phyloP scores from a whole-genome alignment of 53 echinoderm and acorn worm genomes.

The Astropecten irregularis region DNA sequence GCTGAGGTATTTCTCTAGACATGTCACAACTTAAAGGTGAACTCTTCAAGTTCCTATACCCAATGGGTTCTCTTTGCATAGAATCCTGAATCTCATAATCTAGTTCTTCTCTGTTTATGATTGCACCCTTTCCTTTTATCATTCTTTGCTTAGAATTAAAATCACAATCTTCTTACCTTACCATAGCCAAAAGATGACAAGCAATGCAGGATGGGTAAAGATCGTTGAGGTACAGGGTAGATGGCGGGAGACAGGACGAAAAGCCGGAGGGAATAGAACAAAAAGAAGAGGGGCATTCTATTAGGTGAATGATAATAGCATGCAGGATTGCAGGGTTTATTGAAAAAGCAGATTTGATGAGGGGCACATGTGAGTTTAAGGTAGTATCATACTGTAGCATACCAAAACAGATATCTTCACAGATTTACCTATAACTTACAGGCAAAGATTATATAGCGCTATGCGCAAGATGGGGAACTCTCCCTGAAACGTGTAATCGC shows the following conservation, averaged over 20 bases:
- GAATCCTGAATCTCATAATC: background rate
- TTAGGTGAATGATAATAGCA: slow-evolving; percentile 54
- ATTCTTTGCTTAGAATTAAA: background rate
- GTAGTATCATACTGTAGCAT: no score
- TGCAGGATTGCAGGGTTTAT: slow-evolving; percentile 3
- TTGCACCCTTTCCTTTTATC: background rate
- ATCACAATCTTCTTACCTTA: slow-evolving; percentile 78
- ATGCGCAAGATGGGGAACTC: no score
- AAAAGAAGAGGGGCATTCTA: slow-evolving; percentile 59
- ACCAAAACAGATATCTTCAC: no score
- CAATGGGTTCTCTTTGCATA: no score
- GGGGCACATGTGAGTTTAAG: no score
- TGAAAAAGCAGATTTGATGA: no score
- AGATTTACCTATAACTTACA: no score
- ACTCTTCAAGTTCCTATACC: no score
- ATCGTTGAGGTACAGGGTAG: background rate
- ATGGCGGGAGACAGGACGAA: slow-evolving; percentile 2
- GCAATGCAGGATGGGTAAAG: slow-evolving; percentile 26
- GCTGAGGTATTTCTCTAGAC: background rate
- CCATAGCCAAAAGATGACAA: slow-evolving; percentile 75
- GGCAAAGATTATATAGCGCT: no score
- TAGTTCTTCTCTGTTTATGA: background rate
- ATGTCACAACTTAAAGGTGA: background rate
- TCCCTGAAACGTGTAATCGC: no score
- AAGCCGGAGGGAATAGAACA: slow-evolving; percentile 3